These are phyloP conservation scores for Puffinus mauretanicus DNA, from an alignment of 2,113 vertebrate species.

Conservation along the genomic window DNA sequence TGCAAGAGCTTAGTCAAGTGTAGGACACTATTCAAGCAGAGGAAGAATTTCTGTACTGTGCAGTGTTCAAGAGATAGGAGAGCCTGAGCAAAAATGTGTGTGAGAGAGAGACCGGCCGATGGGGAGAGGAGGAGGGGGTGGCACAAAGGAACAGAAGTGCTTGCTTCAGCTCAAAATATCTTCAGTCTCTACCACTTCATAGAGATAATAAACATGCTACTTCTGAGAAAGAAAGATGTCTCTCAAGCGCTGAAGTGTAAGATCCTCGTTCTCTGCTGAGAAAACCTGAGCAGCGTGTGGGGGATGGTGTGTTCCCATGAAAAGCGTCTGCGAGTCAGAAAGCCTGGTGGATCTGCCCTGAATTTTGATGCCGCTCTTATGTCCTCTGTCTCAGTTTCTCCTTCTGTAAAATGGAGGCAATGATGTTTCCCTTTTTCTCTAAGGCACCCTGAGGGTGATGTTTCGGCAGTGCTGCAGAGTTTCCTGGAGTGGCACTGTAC, in stretches of 20 bases:
- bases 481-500: accelerated
- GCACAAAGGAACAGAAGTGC: conserved; percentile 4
- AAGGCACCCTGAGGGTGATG: background rate
- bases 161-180: conserved; percentile 17
- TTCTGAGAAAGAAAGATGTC: background rate
- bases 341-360: conserved; percentile 2
- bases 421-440: background rate
- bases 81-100: background rate
- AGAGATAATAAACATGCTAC: background rate
- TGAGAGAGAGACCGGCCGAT: accelerated
- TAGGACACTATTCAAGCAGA: background rate
- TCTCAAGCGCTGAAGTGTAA: background rate
- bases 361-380: background rate
- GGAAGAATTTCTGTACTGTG: background rate
- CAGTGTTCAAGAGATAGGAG: background rate
- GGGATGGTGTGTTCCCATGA: background rate
- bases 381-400: background rate
- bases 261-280: background rate
- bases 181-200: background rate
- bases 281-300: background rate
- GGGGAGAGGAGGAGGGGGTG: background rate
- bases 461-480: background rate
- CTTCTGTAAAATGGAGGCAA: background rate
- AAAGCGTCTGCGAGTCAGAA: background rate
- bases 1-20: conserved; percentile 25